phyloP scores from a whole-genome alignment of 2,113 vertebrate genomes.

The Lonchura striata region DNA sequence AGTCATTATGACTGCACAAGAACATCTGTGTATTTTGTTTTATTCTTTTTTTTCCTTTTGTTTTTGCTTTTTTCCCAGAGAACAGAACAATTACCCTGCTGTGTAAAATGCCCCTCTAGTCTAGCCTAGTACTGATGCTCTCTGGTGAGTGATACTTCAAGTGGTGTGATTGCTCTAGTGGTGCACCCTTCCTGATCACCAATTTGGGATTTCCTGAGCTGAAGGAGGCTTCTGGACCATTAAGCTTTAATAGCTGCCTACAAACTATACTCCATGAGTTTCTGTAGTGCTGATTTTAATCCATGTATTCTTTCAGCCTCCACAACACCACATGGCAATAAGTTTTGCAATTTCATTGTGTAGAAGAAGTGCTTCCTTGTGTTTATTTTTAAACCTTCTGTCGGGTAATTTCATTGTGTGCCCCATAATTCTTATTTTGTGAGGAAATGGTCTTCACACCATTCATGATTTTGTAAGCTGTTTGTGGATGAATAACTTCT shows the following conservation, averaged over 20 bases:
- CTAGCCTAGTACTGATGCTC: background rate
- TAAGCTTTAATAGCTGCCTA: background rate
- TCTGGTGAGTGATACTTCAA: background rate
- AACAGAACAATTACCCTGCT: background rate
- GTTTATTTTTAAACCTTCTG: background rate
- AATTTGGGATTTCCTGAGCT: background rate
- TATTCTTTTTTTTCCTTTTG: background rate
- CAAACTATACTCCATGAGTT: background rate
- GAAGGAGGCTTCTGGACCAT: background rate
- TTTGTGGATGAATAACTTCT: background rate
- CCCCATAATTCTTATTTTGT: background rate
- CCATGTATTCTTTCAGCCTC: background rate
- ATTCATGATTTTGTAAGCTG: background rate
- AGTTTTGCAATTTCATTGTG: background rate
- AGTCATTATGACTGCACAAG: background rate
- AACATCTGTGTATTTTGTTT: background rate
- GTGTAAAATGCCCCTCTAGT: background rate
- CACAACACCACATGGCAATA: background rate
- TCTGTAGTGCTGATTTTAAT: background rate
- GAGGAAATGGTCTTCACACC: background rate
- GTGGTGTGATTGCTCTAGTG: background rate
- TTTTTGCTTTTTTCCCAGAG: background rate
- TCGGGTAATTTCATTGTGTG: background rate
- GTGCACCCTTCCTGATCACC: background rate
- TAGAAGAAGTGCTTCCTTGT: conserved; percentile 4